phyloP scores from a whole-genome alignment of 1,140 invertebrate genomes.

The Drosophila seguyi region DNA sequence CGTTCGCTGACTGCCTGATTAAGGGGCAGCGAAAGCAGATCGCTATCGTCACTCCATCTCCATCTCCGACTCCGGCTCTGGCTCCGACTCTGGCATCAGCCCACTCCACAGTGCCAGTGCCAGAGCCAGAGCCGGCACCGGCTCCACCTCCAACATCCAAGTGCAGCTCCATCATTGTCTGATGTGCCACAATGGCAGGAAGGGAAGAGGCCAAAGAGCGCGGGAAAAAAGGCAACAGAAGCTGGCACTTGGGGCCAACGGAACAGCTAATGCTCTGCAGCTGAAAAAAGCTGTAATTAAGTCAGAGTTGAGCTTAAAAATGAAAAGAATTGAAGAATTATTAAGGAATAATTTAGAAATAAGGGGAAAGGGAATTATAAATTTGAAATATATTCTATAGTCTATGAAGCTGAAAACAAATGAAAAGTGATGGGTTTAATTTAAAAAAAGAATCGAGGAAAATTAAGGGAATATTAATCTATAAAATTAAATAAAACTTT shows the following conservation, averaged over 20 bases:
- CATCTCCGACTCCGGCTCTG: constrained; percentile 5
- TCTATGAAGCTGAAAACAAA: too few relatives aligned
- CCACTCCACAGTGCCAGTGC: not conserved
- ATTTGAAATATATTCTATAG: too few relatives aligned
- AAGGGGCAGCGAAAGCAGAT: constrained; percentile 57
- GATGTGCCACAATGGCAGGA: constrained; percentile 70
- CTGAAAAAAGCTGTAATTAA: not conserved
- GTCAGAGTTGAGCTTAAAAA: not conserved
- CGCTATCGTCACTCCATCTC: constrained; percentile 29
- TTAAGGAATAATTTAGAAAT: not conserved
- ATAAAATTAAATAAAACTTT: too few relatives aligned
- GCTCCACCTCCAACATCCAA: constrained; percentile 42
- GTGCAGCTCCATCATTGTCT: constrained; percentile 58
- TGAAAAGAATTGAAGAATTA: too few relatives aligned
- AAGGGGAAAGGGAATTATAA: not conserved
- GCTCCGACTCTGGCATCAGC: not conserved
- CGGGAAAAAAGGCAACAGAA: constrained; percentile 13
- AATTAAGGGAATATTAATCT: too few relatives aligned
- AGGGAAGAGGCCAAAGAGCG: constrained; percentile 44
- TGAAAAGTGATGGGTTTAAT: too few relatives aligned
- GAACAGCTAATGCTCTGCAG: constrained; percentile 24
- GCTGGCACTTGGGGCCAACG: constrained; percentile 1
- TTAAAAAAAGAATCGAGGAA: too few relatives aligned
- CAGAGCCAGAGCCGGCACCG: constrained; percentile 6
- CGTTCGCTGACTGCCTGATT: constrained; percentile 39